phyloP scores from a whole-genome alignment of 2,797 vertebrate species.

The Acanthornis magna region DNA sequence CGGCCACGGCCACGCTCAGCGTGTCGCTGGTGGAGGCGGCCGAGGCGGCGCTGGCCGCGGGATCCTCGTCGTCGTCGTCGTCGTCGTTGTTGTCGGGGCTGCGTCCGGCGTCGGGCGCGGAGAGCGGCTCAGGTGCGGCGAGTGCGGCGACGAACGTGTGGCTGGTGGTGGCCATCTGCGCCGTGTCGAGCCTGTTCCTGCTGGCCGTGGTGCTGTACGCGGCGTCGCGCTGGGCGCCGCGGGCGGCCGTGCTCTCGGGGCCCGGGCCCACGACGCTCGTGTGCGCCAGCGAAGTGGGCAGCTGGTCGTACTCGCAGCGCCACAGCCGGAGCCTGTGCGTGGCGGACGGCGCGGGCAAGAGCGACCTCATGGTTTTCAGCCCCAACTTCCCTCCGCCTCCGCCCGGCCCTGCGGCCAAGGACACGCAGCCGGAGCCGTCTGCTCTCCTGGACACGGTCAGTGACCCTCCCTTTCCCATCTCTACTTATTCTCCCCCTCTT shows the following conservation, averaged over 20 bases:
- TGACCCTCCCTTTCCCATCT: neutral
- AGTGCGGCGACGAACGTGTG: neutral
- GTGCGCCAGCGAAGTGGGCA: slow-evolving; percentile 63
- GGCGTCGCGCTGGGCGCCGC: slow-evolving; percentile 8
- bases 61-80: too few species aligned
- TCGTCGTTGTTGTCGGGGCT: neutral
- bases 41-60: neutral
- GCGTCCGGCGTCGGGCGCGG: neutral
- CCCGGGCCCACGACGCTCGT: slow-evolving; percentile 14
- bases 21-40: too few species aligned
- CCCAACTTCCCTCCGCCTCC: neutral
- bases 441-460: neutral
- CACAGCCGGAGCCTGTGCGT: slow-evolving; percentile 57
- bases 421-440: neutral
- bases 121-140: neutral
- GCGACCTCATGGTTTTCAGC: slow-evolving; percentile 44
- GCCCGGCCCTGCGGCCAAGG: neutral
- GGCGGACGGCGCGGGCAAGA: neutral
- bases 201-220: slow-evolving; percentile 49
- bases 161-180: neutral
- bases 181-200: neutral
- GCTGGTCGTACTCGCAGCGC: slow-evolving; percentile 59
- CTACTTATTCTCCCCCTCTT: too few species aligned
- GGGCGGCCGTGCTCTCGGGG: neutral
- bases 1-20: too few species aligned